Evolutionary conservation across 2,888 invertebrate species (phyloP), one percentile per base, ranked within the genome.

Genomic region (Drosophila robusta): DNA sequence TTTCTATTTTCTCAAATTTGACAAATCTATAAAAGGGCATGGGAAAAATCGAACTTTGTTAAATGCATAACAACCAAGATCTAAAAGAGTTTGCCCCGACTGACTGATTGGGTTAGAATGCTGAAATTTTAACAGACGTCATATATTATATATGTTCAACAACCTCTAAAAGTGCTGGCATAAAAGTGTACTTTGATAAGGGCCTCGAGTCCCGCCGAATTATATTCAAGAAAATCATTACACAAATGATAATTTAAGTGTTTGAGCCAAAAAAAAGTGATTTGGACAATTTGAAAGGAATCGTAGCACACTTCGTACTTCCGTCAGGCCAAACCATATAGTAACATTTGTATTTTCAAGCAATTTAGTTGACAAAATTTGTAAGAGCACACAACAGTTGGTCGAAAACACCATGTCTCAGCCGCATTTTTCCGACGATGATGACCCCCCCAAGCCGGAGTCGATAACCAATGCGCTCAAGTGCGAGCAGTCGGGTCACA

Each of bases 401-500:
- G 2, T 16, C 11, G 11, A 11, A 29, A 24, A 26, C 14, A 16
- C n/a, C 0, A 62, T 79, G 79, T 80, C 79, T 11, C 58, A 74
- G 6, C 4, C 54, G 34, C 42, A 47, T 11, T 65, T 61, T 26
- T 57, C 61, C 5, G 74, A 69, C 0, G 71, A 73, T 0, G 67
- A 69, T 18, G 77, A 84, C 7, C 61, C 67, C 34, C 71, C 77
- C 34, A 73, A 81, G 22, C 16, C 79, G 39, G 87, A 74, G 42
- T 68, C 69, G 2, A 75, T 87, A 1, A 57, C 49, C 16, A 68
- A 69, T 32, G 85, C 85, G 1, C 18, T 84, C 0, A 85, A 81
- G 44, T 89, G 85, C 55, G 85, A 85, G 51, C 77, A 87, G 46
- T 44, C 75, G 11, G 85, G 89, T 0, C 85, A 85, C 41, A 75